phyloP scores from a whole-genome alignment of 2,888 invertebrate genomes.

The Theristus sp. region DNA sequence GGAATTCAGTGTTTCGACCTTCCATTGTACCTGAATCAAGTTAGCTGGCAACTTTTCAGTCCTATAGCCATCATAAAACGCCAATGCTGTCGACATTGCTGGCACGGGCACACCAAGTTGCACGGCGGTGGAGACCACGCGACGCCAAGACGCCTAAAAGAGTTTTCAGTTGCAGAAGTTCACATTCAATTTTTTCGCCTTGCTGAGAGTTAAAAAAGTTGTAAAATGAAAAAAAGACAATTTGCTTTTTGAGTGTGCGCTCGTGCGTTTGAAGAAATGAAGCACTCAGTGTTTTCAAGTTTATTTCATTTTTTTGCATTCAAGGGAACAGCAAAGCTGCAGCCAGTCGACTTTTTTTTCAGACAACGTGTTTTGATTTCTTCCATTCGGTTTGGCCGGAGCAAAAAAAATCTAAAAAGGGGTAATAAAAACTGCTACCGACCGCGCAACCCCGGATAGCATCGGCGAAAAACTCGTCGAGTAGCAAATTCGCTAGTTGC shows the following conservation, averaged over 20 bases:
- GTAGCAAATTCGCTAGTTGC: conserved; percentile 58
- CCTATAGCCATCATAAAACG: conserved; percentile 92
- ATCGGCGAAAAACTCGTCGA: conserved; percentile 77
- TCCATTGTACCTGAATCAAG: conserved; percentile 65
- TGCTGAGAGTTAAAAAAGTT: too few relatives aligned
- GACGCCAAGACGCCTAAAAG: conserved; percentile 51
- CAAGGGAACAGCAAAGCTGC: too few relatives aligned
- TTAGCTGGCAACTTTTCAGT: conserved; percentile 73
- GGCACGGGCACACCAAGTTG: conserved; percentile 75
- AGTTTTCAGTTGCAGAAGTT: not conserved
- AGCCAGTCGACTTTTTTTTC: too few relatives aligned
- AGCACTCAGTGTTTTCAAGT: too few relatives aligned
- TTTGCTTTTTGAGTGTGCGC: too few relatives aligned
- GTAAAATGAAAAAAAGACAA: too few relatives aligned
- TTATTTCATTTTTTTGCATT: too few relatives aligned
- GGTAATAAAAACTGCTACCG: not conserved
- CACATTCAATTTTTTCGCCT: too few relatives aligned
- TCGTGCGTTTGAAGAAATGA: too few relatives aligned
- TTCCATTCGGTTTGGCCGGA: too few relatives aligned
- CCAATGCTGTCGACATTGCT: conserved; percentile 72
- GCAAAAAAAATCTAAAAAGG: not conserved
- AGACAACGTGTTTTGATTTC: too few relatives aligned
- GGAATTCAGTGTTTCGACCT: too few relatives aligned
- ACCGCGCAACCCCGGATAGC: conserved; percentile 47
- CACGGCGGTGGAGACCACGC: conserved; percentile 49